phyloP scores from a whole-genome alignment of 2,888 invertebrate genomes.

The Epinotia nisella region DNA sequence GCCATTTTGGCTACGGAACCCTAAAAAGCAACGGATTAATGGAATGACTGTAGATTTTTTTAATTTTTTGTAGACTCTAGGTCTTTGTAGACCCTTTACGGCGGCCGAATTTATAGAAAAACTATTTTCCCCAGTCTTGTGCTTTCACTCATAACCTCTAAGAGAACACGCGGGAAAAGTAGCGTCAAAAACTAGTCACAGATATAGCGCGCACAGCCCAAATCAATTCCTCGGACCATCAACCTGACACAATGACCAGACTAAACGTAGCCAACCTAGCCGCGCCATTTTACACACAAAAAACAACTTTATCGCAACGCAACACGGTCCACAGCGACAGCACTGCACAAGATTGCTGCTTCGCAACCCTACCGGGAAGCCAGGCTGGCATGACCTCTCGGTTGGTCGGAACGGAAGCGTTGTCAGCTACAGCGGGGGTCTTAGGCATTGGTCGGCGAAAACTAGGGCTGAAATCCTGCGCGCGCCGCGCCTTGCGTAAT shows the following conservation, averaged over 20 bases:
- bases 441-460: slow-evolving; percentile 50
- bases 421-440: slow-evolving; percentile 49
- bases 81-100: no score
- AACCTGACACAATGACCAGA: slow-evolving; percentile 57
- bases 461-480: slow-evolving; percentile 69
- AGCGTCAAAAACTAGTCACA: slow-evolving; percentile 48
- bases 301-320: not conserved
- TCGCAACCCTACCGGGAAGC: slow-evolving; percentile 46
- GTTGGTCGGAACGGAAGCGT: not conserved
- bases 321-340: not conserved
- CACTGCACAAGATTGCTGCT: not conserved
- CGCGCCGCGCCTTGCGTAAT: slow-evolving; percentile 78
- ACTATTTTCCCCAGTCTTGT: no score
- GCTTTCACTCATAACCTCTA: no score
- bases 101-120: no score
- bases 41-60: no score
- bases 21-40: no score
- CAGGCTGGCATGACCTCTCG: slow-evolving; percentile 53
- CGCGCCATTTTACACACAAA: not conserved
- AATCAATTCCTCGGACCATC: slow-evolving; percentile 62
- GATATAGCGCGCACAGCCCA: slow-evolving; percentile 53
- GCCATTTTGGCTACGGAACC: no score
- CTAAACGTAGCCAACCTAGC: slow-evolving; percentile 42
- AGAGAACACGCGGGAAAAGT: not conserved
- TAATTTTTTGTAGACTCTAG: no score